Evolutionary conservation across 2,113 vertebrate genomes (phyloP), one percentile per base, ranked within the genome.

Genomic region (Miniopterus natalensis): DNA sequence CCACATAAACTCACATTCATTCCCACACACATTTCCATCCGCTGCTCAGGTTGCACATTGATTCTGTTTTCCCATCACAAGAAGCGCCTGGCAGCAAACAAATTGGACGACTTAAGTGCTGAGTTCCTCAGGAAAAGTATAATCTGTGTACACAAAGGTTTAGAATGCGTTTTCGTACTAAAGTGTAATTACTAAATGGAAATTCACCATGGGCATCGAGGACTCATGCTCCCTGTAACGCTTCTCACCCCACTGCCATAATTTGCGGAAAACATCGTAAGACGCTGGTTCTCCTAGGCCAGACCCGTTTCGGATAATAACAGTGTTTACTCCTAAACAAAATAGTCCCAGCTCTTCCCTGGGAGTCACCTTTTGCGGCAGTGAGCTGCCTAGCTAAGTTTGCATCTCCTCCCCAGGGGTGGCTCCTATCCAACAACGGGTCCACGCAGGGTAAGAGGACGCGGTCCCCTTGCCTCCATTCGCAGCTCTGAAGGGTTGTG

Each of bases 21-120:
- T 55, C 18, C 9, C 9, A 45, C 3, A 51, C 36, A 73, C 31
- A 45, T 4, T 31, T 91, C 40, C n/a, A 36, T 36, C 36, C 36
- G 36, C n/a, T 25, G 70, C n/a, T 42, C 10, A 71, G 59, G 42
- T 27, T 80, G 17, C 12, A 10, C 27, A 68, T 68, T n/a, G 61
- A 75, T 81, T 80, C 63, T 42, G 40, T 49, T 25, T 86, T 25
- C 6, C 4, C n/a, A 94, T 66, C 49, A 66, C 27, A 70, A 77
- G 25, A 83, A 92, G 77, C 8, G 55, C 14, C 51, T 84, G 87
- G 47, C 95, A 49, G 80, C 31, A 90, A 92, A 80, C 36, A 92
- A 71, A 70, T 74, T 40, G 51, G 36, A 79, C 17, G 79, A 84
- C 42, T 78, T 74, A 20, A 84, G 12, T 14, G 75, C 51, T 47